A percentile compares a stretch with the other conserved stretches of the same genome.
phyloP scores from a whole-genome alignment of 2,113 vertebrate species.

The Chelonoidis abingdonii region DNA sequence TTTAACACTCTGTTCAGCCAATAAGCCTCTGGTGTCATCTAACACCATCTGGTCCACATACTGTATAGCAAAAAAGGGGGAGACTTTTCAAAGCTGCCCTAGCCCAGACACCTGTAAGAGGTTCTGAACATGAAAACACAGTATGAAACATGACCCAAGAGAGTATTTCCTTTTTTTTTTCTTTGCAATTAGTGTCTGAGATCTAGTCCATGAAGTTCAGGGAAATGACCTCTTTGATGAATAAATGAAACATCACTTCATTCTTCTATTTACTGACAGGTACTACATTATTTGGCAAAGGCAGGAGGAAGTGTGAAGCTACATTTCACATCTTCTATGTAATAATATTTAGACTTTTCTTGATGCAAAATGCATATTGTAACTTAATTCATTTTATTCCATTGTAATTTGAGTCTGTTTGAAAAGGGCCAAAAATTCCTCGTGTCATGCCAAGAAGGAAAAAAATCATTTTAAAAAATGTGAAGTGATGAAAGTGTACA shows the following conservation, averaged over 20 bases:
- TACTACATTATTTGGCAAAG: background rate
- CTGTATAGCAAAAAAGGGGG: background rate
- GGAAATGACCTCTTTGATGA: background rate
- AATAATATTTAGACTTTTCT: background rate
- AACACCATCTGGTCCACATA: slow-evolving; percentile 22
- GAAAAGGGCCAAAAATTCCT: background rate
- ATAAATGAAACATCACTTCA: background rate
- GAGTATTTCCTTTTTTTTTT: background rate
- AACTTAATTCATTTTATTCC: background rate
- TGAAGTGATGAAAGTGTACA: background rate
- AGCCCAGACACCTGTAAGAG: background rate
- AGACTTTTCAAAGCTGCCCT: background rate
- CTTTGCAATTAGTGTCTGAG: background rate
- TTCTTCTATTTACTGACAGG: background rate
- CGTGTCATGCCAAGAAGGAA: background rate
- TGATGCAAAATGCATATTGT: background rate
- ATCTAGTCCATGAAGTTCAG: slow-evolving; percentile 22
- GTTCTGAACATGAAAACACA: slow-evolving; percentile 15
- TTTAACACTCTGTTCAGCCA: background rate
- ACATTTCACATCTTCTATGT: background rate
- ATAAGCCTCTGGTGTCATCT: background rate
- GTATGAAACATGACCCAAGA: background rate
- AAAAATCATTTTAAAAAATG: background rate
- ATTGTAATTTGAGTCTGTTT: background rate
- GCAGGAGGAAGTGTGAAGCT: background rate